Conservation (phyloP, 2,797 vertebrate genomes). For the Leucoraja ocellata region DNA sequence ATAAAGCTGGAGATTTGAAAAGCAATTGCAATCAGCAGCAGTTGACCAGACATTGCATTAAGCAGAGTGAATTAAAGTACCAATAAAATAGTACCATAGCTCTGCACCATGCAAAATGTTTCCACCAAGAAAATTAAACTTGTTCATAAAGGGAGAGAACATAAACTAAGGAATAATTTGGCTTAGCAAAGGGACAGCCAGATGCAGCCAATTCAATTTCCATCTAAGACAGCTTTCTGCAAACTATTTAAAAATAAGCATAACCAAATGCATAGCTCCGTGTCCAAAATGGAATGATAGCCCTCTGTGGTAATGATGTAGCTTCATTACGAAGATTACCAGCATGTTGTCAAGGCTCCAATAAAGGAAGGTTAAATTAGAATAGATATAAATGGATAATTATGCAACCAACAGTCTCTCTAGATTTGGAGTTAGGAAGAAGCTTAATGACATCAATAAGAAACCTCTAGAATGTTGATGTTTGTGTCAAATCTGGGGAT, state of each 20-base stretch:
- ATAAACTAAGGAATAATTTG: neutral
- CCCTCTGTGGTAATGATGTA: neutral
- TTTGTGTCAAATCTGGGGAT: neutral
- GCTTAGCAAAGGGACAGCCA: neutral
- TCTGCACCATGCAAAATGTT: neutral
- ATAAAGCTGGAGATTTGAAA: neutral
- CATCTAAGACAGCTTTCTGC: neutral
- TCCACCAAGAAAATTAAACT: neutral
- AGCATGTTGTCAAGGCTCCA: neutral
- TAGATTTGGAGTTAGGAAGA: neutral
- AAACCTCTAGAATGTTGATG: neutral
- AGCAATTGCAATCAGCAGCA: neutral
- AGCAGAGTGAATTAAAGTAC: neutral
- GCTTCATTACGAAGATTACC: neutral
- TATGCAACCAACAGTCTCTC: neutral
- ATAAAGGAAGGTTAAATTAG: constrained; percentile 23
- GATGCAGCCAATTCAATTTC: neutral
- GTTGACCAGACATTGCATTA: neutral
- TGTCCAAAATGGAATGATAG: neutral
- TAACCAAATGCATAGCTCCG: neutral
- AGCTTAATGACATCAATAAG: neutral
- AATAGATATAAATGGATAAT: constrained; percentile 1
- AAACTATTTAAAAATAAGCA: neutral
- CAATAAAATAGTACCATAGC: neutral
- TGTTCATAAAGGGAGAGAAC: neutral